Conservation (phyloP, 2,113 vertebrate species). For the Periophthalmodon schlosseri region DNA sequence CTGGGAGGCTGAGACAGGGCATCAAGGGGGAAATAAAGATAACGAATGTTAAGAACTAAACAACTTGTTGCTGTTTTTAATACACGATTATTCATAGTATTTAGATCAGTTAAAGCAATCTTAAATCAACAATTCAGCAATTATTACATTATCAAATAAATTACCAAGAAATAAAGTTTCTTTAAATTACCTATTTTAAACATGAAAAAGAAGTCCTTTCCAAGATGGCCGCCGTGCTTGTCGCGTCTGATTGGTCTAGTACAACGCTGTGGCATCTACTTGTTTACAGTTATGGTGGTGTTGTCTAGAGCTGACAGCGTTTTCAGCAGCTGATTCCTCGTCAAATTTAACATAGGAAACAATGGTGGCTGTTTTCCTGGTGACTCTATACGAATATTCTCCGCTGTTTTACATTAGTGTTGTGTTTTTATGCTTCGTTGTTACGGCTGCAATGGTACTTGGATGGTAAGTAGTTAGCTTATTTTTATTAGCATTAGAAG, state of each 20-base stretch:
- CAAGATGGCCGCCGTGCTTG: neutral
- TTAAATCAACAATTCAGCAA: no score
- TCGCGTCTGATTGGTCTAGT: neutral
- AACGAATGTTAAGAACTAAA: conserved; percentile 45
- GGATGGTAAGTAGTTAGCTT: conserved; percentile 86
- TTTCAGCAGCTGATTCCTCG: neutral
- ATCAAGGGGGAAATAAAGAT: conserved; percentile 64
- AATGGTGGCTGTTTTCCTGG: conserved; percentile 87
- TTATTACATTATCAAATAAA: no score
- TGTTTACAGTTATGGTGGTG: neutral
- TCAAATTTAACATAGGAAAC: neutral
- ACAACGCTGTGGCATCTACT: neutral
- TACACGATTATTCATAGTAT: no score
- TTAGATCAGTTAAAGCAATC: no score
- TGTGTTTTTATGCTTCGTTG: conserved; percentile 88
- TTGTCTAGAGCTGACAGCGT: neutral
- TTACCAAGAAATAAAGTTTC: neutral
- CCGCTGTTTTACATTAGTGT: conserved; percentile 89
- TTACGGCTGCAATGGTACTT: conserved; percentile 91
- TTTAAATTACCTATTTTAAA: neutral
- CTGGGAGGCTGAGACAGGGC: conserved; percentile 42
- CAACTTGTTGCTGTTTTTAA: neutral
- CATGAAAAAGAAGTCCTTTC: neutral
- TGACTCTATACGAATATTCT: conserved; percentile 89
- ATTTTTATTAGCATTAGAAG: neutral